Percentiles rank a stretch among this genome's conserved stretches.
phyloP scores from a whole-genome alignment of 1,140 invertebrate species.

The Drosophila varians region DNA sequence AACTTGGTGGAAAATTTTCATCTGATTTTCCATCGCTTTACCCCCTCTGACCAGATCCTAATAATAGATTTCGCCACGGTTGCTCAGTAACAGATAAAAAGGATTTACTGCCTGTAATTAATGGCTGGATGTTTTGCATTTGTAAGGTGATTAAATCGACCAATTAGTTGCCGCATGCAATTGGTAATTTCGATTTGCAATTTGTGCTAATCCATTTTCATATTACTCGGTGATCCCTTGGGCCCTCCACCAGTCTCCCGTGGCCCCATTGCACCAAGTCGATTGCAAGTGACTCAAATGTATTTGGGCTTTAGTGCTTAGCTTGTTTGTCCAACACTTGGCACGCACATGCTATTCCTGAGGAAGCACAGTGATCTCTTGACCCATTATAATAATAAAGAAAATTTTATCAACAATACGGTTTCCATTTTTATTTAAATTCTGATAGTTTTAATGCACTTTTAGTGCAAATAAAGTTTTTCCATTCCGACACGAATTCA shows the following conservation, averaged over 20 bases:
- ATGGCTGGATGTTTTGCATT: slow-evolving; percentile 9
- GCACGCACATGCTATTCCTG: slow-evolving; percentile 36
- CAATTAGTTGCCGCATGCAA: slow-evolving; percentile 23
- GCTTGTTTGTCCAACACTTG: slow-evolving; percentile 63
- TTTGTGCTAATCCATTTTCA: slow-evolving; percentile 25
- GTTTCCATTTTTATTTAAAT: too few relatives aligned
- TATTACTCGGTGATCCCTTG: slow-evolving; percentile 1
- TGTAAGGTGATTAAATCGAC: slow-evolving; percentile 19
- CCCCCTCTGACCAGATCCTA: slow-evolving; percentile 21
- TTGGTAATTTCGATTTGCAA: slow-evolving; percentile 47
- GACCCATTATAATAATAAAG: too few relatives aligned
- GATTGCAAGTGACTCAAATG: slow-evolving; percentile 47
- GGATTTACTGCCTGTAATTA: slow-evolving; percentile 31
- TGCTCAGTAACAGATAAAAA: slow-evolving; percentile 8
- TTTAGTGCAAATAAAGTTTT: neutral
- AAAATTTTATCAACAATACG: neutral
- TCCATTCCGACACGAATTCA: neutral
- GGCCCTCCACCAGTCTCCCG: neutral
- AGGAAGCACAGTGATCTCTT: neutral
- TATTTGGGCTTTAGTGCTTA: slow-evolving; percentile 41
- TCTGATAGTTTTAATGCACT: neutral
- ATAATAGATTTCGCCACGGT: slow-evolving; percentile 37
- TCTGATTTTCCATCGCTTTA: slow-evolving; percentile 8
- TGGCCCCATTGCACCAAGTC: slow-evolving; percentile 13
- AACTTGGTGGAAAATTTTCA: slow-evolving; percentile 35